Conservation (phyloP, 2,888 invertebrate species). For the Sminthurinus aureus region DNA sequence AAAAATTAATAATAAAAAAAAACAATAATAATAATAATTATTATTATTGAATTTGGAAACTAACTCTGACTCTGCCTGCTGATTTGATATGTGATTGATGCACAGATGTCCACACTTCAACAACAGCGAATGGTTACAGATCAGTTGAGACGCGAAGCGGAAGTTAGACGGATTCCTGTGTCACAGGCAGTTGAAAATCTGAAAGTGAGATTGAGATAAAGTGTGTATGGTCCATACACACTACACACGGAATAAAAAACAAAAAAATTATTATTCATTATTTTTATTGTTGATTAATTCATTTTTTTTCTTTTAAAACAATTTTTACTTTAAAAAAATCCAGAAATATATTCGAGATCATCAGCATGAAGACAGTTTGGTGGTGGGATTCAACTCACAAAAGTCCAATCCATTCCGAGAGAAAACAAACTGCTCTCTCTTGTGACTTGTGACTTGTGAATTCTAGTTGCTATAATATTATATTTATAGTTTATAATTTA, state of each 20-base stretch:
- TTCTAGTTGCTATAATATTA: too few relatives aligned
- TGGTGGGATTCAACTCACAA: conserved; percentile 92
- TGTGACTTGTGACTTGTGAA: too few relatives aligned
- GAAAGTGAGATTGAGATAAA: conserved; percentile 65
- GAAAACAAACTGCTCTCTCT: too few relatives aligned
- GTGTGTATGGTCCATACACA: too few relatives aligned
- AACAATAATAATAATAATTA: background rate
- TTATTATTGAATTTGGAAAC: background rate
- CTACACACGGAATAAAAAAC: background rate
- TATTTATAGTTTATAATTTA: too few relatives aligned
- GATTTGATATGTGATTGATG: background rate
- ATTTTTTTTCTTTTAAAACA: too few relatives aligned
- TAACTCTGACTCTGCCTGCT: background rate
- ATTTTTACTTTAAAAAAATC: conserved; percentile 7
- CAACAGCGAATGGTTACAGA: conserved; percentile 94
- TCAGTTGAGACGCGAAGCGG: conserved; percentile 90
- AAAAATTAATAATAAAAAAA: too few relatives aligned
- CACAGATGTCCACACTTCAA: conserved; percentile 84
- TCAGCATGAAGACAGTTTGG: conserved; percentile 89
- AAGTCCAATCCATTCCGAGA: conserved; percentile 65
- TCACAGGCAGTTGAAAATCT: conserved; percentile 93
- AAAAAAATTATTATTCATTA: background rate
- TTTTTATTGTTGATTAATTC: conserved; percentile 21
- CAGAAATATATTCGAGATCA: conserved; percentile 86
- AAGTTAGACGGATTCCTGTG: conserved; percentile 83